Conservation (phyloP, 1,140 invertebrate genomes). For the Drosophila nikananu region DNA sequence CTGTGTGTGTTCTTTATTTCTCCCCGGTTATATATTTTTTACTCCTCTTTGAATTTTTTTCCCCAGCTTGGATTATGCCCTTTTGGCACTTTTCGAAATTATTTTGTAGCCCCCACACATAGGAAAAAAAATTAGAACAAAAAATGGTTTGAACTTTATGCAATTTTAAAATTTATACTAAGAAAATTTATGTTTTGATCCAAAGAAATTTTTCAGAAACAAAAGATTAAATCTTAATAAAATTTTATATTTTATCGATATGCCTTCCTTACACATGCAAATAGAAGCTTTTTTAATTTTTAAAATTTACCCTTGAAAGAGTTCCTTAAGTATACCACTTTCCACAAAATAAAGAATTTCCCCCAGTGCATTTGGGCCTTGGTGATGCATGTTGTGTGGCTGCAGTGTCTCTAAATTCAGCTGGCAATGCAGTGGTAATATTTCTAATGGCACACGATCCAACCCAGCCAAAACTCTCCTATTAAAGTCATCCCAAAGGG, state of each 20-base stretch:
- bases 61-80: constrained; percentile 67
- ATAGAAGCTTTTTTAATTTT: neutral
- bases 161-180: neutral
- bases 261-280: neutral
- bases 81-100: constrained; percentile 82
- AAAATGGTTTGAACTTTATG: neutral
- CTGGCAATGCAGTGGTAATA: constrained; percentile 61
- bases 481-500: constrained; percentile 6
- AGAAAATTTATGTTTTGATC: neutral
- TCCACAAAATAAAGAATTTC: neutral
- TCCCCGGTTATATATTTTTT: constrained; percentile 21
- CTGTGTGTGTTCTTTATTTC: constrained; percentile 39
- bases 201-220: neutral
- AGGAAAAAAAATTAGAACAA: neutral
- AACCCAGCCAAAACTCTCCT: constrained; percentile 8
- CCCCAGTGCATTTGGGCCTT: constrained; percentile 15
- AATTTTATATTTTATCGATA: too few species aligned
- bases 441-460: constrained; percentile 63
- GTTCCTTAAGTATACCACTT: neutral
- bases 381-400: constrained; percentile 36
- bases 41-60: constrained; percentile 19
- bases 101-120: constrained; percentile 60
- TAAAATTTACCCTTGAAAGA: neutral
- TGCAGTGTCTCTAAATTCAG: constrained; percentile 46
- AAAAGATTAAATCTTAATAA: neutral